phyloP scores from a whole-genome alignment of 1,140 invertebrate species.

The Papilio xuthus region DNA sequence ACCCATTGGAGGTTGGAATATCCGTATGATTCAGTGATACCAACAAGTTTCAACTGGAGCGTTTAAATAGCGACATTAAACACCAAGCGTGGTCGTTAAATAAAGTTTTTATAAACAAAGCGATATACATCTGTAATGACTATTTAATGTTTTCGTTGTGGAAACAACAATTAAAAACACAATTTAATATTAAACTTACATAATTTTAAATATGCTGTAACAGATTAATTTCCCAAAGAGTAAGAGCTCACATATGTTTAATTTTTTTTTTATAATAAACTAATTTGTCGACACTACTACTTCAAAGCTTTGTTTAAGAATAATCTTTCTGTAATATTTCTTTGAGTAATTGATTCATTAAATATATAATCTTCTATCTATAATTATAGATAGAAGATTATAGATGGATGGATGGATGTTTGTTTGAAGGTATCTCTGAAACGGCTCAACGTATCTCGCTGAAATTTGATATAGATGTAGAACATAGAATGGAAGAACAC shows the following conservation, averaged over 20 bases:
- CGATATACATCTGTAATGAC: constrained; percentile 3
- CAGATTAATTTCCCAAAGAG: neutral
- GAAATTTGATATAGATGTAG: no score
- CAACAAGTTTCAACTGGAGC: constrained; percentile 19
- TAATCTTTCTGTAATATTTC: no score
- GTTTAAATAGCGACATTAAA: constrained; percentile 29
- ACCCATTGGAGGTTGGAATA: neutral
- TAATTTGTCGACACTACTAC: no score
- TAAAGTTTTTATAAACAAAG: neutral
- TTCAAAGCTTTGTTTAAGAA: no score
- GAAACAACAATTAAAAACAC: neutral
- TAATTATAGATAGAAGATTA: no score
- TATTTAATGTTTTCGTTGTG: constrained; percentile 6
- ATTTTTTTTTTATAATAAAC: no score
- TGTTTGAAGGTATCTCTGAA: no score
- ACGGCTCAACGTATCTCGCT: no score
- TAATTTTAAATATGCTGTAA: neutral
- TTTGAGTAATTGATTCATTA: no score
- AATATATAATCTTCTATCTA: no score
- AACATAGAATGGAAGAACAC: no score
- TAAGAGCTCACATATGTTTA: neutral
- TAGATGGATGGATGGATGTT: no score
- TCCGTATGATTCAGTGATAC: constrained; percentile 32
- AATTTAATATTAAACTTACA: neutral
- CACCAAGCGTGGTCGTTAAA: neutral